These are phyloP conservation scores for Pomatostomus ruficeps DNA, from an alignment of 2,113 vertebrate species.

Conservation along the genomic window DNA sequence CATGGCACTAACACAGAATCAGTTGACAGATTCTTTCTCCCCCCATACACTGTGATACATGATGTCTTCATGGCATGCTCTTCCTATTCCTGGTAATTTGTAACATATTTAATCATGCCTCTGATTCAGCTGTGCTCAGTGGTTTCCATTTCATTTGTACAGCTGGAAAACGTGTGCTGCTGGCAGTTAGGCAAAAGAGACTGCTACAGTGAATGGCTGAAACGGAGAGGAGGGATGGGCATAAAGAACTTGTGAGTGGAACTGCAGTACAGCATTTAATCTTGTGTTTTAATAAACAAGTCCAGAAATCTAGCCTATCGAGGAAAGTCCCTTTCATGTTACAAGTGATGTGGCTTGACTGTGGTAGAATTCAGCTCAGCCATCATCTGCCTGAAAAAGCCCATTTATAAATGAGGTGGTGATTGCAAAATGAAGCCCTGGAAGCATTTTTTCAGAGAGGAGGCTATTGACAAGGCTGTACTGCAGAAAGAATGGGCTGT, in stretches of 20 bases:
- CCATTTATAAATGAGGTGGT: background rate
- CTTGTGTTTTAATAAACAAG: conserved; percentile 16
- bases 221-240: background rate
- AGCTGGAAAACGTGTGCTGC: background rate
- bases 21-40: background rate
- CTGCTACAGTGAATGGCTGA: background rate
- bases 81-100: background rate
- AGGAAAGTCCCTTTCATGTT: background rate
- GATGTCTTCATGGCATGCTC: background rate
- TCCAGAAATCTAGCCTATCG: background rate
- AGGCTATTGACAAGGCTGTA: conserved; percentile 11
- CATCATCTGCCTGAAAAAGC: conserved; percentile 20
- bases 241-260: background rate
- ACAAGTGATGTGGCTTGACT: background rate
- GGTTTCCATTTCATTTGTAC: background rate
- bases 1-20: background rate
- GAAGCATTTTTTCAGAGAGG: conserved; percentile 21
- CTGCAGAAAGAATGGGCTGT: background rate
- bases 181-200: background rate
- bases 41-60: background rate
- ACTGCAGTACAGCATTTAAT: background rate
- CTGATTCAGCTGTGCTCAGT: background rate
- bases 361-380: background rate
- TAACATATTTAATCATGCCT: background rate
- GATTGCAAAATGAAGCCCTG: background rate